Evolutionary conservation across 2,888 invertebrate genomes (phyloP), one percentile per base, ranked within the genome.

Genomic region (Scotopteryx bipunctaria): DNA sequence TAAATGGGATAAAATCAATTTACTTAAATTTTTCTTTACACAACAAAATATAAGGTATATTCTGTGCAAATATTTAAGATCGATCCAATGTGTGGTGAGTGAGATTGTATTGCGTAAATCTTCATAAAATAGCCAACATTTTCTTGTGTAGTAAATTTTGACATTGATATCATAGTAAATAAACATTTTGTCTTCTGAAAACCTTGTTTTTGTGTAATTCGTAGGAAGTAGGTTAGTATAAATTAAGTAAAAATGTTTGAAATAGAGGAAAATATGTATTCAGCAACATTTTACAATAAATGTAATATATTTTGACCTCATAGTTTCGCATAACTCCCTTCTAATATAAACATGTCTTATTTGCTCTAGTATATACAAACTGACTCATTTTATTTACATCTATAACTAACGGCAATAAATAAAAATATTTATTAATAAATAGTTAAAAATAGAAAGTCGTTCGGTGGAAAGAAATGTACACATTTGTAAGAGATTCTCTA

Each of bases 391-490:
- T 85, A 86, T 82, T 82, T 86, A 85, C 81, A 86, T 58, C 59
- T 64, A 66, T 67, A 65, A 61, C 68, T 71, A 70, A 66, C 61
- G 69, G 69, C 76, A 86, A 87, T 86, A 87, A 86, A 86, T 86
- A 86, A 76, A n/a, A n/a, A n/a, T n/a, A n/a, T 63, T 69, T 73
- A n/a, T n/a, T n/a, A n/a, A n/a, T 72, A 77, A 78, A 78, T 73
- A 76, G 59, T 71, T 64, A 62, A 63, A 63, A 66, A 64, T 70
- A 58, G 59, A 61, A 63, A 58, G 68, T 66, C 67, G 61, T 62
- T 86, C 86, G 87, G 87, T 86, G 87, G 86, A 84, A 71, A 54
- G 36, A 75, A 70, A 73, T 71, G 60, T 73, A 77, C 69, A 73
- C 46, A 55, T 52, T 49, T 29, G 40, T 44, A 46, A 41, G 57